Conservation (phyloP, 2,797 vertebrate genomes). For the Sebastes alutus region DNA sequence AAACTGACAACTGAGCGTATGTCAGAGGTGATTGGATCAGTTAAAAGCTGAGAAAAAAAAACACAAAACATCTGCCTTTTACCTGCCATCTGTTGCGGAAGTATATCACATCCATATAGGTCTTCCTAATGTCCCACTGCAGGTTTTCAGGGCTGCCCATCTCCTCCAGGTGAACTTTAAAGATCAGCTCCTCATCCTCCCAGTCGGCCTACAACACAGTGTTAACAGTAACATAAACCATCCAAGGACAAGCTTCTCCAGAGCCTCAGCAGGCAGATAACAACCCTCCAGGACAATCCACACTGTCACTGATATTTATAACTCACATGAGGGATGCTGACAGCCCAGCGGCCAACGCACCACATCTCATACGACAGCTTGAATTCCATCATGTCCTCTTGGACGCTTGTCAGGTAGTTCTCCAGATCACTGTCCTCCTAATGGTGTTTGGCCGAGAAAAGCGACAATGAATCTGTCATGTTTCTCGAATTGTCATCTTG, state of each 20-base stretch:
- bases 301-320: constrained; percentile 42
- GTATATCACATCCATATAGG: constrained; percentile 72
- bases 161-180: constrained; percentile 81
- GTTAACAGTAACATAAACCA: constrained; percentile 38
- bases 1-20: no score
- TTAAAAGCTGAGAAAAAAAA: neutral
- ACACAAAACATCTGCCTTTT: constrained; percentile 1
- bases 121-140: constrained; percentile 82
- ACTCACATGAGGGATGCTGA: constrained; percentile 81
- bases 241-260: constrained; percentile 46
- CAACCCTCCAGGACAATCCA: constrained; percentile 42
- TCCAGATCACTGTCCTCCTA: constrained; percentile 78
- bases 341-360: constrained; percentile 79
- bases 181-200: constrained; percentile 69
- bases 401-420: constrained; percentile 62
- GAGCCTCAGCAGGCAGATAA: constrained; percentile 33
- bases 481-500: constrained; percentile 19
- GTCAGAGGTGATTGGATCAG: neutral
- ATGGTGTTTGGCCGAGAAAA: constrained; percentile 26
- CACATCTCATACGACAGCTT: constrained; percentile 86
- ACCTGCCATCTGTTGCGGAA: constrained; percentile 81
- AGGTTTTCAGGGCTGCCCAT: constrained; percentile 79
- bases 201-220: constrained; percentile 66
- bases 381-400: constrained; percentile 84
- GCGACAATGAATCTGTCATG: constrained; percentile 25